Evolutionary conservation across 2,797 vertebrate species (phyloP), one percentile per base, ranked within the genome.

Genomic region (Danio jaintianensis): DNA sequence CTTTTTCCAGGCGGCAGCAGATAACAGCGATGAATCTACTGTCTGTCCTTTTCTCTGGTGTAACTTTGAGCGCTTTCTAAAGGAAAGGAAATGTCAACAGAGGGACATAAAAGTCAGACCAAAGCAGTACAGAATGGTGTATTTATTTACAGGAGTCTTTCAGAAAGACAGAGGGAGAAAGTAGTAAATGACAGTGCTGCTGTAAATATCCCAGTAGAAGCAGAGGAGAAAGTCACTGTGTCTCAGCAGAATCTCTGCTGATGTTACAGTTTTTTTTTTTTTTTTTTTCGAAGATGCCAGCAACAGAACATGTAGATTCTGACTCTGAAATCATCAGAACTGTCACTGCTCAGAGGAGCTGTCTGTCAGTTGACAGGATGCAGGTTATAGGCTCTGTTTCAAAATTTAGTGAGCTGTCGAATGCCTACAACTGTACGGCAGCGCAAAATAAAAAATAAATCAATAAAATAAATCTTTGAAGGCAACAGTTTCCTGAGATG

Each of bases 141-240:
- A 88, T 86, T 56, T 84, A 87, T 84, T 87, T 87, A 89, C 88
- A 88, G 62, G 72, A 88, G 84, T 88, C 88, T 88, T 87, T 88
- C 90, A 81, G 74, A 84, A 88, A 85, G 85, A 90, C 84, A 79
- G 84, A 85, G 89, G 82, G 84, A 81, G 80, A 87, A 90, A 88
- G 90, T 89, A 85, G 87, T 88, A 91, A 91, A 91, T 91, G 89
- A 78, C 89, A 92, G 89, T 91, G 86, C 89, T 69, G 81, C 83
- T 70, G 74, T 88, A 88, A 87, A 87, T 85, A 84, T 86, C 87
- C 83, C 61, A n/a, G 71, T 66, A 88, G 84, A 75, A 62, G 69
- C 86, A 82, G 83, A 81, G 80, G 66, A 52, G 72, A 82, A 86
- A 89, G 84, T 74, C 80, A 84, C 80, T 79, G 73, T 84, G 88